A percentile compares a stretch with the other conserved stretches of the same genome.
Evolutionary conservation across 2,797 vertebrate genomes (phyloP).

Genomic region (Sebastes wilsoni): DNA sequence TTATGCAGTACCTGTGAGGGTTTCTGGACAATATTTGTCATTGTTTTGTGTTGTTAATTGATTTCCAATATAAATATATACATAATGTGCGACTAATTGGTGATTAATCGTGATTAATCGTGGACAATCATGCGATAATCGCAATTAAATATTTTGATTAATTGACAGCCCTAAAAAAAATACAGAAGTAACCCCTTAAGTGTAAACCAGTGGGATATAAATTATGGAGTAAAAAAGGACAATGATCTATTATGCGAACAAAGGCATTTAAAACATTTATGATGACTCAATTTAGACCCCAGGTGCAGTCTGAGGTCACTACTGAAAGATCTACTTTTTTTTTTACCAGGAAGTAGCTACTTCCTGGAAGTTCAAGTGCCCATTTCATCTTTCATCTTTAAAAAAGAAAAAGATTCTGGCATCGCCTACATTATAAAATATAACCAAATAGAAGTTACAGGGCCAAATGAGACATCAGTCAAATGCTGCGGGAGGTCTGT

Average conservation of each 20-base stretch:
- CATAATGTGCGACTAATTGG: too few relatives aligned
- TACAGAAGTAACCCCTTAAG: too few relatives aligned
- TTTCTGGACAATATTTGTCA: too few relatives aligned
- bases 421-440: not conserved
- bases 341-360: not conserved
- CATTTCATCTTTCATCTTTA: not conserved
- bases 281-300: not conserved
- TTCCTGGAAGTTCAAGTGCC: not conserved
- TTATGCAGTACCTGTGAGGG: too few relatives aligned
- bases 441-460: not conserved
- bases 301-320: not conserved
- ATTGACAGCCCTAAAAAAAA: too few relatives aligned
- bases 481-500: not conserved
- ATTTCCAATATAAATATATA: too few relatives aligned
- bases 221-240: not conserved
- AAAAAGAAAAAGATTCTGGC: not conserved
- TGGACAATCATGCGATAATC: too few relatives aligned
- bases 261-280: not conserved
- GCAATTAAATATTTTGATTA: too few relatives aligned
- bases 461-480: not conserved
- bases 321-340: not conserved
- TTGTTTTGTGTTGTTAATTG: too few relatives aligned
- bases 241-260: not conserved
- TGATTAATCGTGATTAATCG: too few relatives aligned
- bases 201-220: not conserved